Evolutionary conservation across 2,888 invertebrate genomes (phyloP), one percentile per base, ranked within the genome.

Genomic region (Cerastis leucographa): DNA sequence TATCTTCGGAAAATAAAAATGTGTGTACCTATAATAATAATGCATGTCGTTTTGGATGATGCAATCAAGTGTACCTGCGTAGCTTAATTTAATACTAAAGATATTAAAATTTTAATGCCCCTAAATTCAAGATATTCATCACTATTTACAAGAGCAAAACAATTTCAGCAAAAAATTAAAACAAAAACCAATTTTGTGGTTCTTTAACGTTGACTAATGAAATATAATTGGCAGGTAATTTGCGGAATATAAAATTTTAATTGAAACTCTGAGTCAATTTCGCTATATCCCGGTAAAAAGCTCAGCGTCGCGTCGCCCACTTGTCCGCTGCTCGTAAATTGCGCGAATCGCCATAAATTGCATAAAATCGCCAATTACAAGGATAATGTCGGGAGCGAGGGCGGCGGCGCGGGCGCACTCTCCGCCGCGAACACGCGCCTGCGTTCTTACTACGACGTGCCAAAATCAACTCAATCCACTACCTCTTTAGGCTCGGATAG

Each of bases 311-410:
- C 92, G 93, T 95, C 94, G 94, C 92, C 94, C 94, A 94, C 95
- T 94, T 96, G 96, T 95, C 95, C 94, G 95, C 94, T 95, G 95
- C 91, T 95, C 96, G 94, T 96, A 96, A 96, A 96, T 96, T 96
- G 94, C 93, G 89, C 86, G 93, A 93, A 94, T 95, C 94, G 94
- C 94, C 94, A 96, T 96, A 96, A 96, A 96, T 96, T 96, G 95
- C 94, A 93, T 94, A 93, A 96, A 96, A 95, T 96, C 95, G 90
- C 94, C 94, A 95, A 95, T 96, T 95, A 96, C 94, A 94, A 93
- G 93, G 93, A 94, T 94, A 94, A 94, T 95, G 94, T 94, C 92
- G 90, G 93, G 93, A 92, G 93, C 91, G 83, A 78, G 78, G 90
- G 89, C 70, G 88, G 82, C 84, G 76, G 85, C 89, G 88, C 91